Evolutionary conservation across 2,888 invertebrate genomes (phyloP).

Genomic region (Malacosoma neustria): DNA sequence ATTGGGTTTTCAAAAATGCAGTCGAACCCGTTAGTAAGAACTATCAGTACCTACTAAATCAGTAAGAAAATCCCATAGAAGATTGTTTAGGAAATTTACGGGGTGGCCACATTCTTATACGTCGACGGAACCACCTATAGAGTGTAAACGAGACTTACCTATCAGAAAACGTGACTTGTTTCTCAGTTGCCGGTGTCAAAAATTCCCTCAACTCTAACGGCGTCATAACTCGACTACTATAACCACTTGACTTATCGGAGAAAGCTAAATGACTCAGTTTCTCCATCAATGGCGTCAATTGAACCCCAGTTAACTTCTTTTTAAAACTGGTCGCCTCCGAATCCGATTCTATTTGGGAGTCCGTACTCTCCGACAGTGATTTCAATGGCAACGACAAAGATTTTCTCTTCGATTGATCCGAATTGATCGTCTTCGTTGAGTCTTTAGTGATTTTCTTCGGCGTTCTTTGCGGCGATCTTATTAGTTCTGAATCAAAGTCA

Average conservation of each 20-base stretch:
- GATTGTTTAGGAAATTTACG: too few relatives aligned
- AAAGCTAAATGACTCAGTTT: constrained; percentile 84
- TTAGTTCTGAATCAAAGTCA: constrained; percentile 63
- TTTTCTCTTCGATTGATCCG: constrained; percentile 62
- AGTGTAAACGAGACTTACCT: constrained; percentile 26
- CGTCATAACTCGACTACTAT: constrained; percentile 80
- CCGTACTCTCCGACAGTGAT: constrained; percentile 69
- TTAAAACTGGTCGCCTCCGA: constrained; percentile 51
- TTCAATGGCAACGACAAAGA: constrained; percentile 83
- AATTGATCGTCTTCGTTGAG: constrained; percentile 33
- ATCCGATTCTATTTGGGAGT: constrained; percentile 43
- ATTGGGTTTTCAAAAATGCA: too few relatives aligned
- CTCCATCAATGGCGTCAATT: constrained; percentile 87
- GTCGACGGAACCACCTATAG: too few relatives aligned
- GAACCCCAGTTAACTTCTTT: constrained; percentile 79
- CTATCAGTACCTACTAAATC: too few relatives aligned
- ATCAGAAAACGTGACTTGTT: constrained; percentile 49
- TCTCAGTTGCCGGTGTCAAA: constrained; percentile 50
- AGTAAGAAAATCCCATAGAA: too few relatives aligned
- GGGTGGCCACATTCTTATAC: too few relatives aligned
- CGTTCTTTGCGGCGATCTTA: constrained; percentile 53
- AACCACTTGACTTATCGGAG: constrained; percentile 80
- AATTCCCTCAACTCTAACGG: constrained; percentile 68
- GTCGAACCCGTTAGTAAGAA: too few relatives aligned
- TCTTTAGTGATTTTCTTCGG: constrained; percentile 56